Base-by-base conservation (phyloP, 2,113 vertebrate genomes). In the Anthoscopus minutus region DNA sequence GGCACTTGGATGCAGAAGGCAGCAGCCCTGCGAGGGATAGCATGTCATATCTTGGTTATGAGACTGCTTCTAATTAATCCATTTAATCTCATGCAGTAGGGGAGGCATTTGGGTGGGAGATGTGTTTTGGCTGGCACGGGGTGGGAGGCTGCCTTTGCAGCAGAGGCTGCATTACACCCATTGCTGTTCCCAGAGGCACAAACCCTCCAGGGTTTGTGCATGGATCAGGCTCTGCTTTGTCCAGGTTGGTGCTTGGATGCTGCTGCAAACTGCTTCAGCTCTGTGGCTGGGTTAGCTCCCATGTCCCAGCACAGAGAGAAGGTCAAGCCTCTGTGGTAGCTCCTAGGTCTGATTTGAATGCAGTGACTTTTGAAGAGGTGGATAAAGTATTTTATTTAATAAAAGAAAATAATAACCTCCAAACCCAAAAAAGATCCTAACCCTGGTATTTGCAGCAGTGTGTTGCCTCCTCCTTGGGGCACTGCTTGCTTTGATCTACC, bases 241-340 rank as follows among this genome's bases (percentile, higher is more conserved):
- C 60, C 27, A 12, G 24, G 7, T 9, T 4, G 70, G 37, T 57
- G 50, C 66, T 79, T 1, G 2, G 65, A 16, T 61, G 51, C 61
- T 71, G 47, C 67, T 81, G 47, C 50, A n/a, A 37, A 30, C 62
- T 2, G 0, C 16, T 72, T 80, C 48, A 31, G 37, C 37, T 47
- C 35, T 30, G 60, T 45, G 53, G n/a, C 44, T 71, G 74, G 6
- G 5, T 51, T 2, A 35, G 33, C 1, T 1, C 31, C 23, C 1
- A 0, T 15, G 11, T 79, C 60, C 50, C 27, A 50, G 33, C 7
- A 1, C 0, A 17, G 37, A 37, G 33, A 78, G 33, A 78, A 20
- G 13, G 19, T 35, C 74, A 37, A 47, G 16, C 27, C 37, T 64
- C 73, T 10, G 1, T 15, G n/a, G 25, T 74, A 65, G 22, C 38